Base-by-base conservation (phyloP, 2,888 invertebrate species). In the Priocnemis perturbator region DNA sequence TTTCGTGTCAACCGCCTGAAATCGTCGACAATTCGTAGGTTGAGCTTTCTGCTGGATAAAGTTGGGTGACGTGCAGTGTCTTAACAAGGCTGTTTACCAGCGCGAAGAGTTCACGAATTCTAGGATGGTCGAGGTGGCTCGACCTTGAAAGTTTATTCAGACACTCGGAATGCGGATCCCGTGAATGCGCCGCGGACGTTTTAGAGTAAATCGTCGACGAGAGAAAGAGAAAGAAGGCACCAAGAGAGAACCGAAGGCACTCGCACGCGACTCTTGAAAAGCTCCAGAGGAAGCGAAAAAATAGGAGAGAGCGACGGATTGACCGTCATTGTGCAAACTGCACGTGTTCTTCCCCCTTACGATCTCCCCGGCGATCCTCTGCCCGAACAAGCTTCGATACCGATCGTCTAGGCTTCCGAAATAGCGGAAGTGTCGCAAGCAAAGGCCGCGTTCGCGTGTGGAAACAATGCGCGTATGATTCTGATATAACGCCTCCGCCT, bases 391-490 rank as follows among this genome's bases (percentile, higher is more conserved):
- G 19, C 47, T 50, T 63, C 66, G 76, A 79, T 79, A 79, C 53
- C 56, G 53, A 79, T 78, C 78, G 57, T 63, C 53, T n/a, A 48
- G 44, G 37, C 69, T 73, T 69, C 65, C 26, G 69, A 78, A 78
- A 76, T 67, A 63, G 70, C 56, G 79, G 78, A 79, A 73, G 58
- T 76, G 76, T 79, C 64, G 78, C 57, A 79, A 78, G 70, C 26
- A 2, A 55, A 48, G 61, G 63, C 65, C 20, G 55, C 37, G 60
- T 72, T 63, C 50, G 20, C 60, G 37, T 21, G 66, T 48, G 37
- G 65, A 60, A 63, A 70, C 53, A 56, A 64, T 61, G 23, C 50
- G 50, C 50, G 50, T 50, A 19, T 14, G 50, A 50, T 17, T 50
- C 50, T 50, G 50, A 19, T 55, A 69, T 37, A 37, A 37, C 37